Base-by-base conservation (phyloP, 2,113 vertebrate genomes). In the Paracanthobrama guichenoti region DNA sequence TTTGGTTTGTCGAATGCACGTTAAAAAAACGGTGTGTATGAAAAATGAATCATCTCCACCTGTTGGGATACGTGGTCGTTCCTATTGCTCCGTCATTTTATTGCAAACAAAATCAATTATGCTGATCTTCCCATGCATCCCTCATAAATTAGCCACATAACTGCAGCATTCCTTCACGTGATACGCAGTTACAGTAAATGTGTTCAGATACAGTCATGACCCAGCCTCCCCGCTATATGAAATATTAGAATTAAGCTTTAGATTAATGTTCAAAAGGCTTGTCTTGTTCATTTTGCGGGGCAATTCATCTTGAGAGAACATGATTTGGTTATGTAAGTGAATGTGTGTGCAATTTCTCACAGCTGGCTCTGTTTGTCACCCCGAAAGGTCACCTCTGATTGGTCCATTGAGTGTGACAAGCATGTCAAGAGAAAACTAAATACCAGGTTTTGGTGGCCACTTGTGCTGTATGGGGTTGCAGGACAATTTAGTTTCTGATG, bases 201-300 rank as follows among this genome's bases (percentile, higher is more conserved):
- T 39, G 66, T 22, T 82, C 31, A 35, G 28, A 71, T 71, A 57
- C 28, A 71, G 46, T 82, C 48, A 1, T 16, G 80, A 82, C 64
- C 79, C 75, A 71, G 57, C 44, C 39, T 59, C 53, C 35, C 26
- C n/a, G 62, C 46, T 76, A 39, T 72, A 82, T 74, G 66, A 85
- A 87, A 89, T 89, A 81, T 86, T 85, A 78, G 64, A 88, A 89
- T 85, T 81, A 85, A 82, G 86, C 72, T 81, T 87, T 85, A 82
- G 82, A 88, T 87, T 89, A 84, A 84, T 84, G 76, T 87, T 73
- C 87, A 85, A 84, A 69, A 77, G 71, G 39, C 88, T 89, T 89
- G 88, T 84, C 88, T 86, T 87, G 82, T 88, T 55, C 79, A 60
- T 57, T 83, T 86, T 84, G 85, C 48, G 1, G 44, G 73, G 85